Base-by-base conservation (phyloP, 2,888 invertebrate genomes). In the Tiliacea citrago region DNA sequence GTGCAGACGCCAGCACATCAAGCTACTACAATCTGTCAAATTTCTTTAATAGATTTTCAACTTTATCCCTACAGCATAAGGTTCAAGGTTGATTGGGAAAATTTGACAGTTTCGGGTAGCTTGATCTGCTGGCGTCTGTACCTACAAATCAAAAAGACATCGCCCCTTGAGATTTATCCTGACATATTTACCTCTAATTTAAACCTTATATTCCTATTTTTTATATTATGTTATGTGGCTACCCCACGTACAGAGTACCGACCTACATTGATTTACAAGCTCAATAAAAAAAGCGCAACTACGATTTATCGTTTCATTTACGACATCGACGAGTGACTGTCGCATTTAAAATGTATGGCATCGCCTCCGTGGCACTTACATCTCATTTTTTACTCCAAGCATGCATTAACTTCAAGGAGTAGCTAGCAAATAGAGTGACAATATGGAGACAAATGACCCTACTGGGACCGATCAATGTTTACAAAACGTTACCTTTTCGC, bases 261-360 rank as follows among this genome's bases (percentile, higher is more conserved):
- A 39, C 45, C 53, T 68, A 69, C 68, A 76, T 67, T 77, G 76
- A 77, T 79, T 80, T 62, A 73, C 57, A 66, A 69, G 49, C 51
- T 66, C 60, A 78, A 81, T 78, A 84, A 85, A 84, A n/a, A 83
- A 71, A 61, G 68, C 45, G 60, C 71, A 60, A 29, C 62, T 73
- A 73, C 69, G n/a, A 78, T 79, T 74, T 78, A 81, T 84, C n/a
- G 79, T 79, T 77, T 79, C 67, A 77, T 84, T 86, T 79, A 82
- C 75, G 70, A 67, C 67, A 80, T 77, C 68, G 66, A 75, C 75
- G 51, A 74, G 74, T 65, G 74, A 68, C 39, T 73, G 73, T 79
- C 74, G 63, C 55, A 42, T 75, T 73, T 76, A 82, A 86, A 86
- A 84, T 73, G 79, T 77, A 79, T 82, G 75, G 73, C 69, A 67